phyloP scores from a whole-genome alignment of 1,140 invertebrate genomes.

The Heliconius himera region DNA sequence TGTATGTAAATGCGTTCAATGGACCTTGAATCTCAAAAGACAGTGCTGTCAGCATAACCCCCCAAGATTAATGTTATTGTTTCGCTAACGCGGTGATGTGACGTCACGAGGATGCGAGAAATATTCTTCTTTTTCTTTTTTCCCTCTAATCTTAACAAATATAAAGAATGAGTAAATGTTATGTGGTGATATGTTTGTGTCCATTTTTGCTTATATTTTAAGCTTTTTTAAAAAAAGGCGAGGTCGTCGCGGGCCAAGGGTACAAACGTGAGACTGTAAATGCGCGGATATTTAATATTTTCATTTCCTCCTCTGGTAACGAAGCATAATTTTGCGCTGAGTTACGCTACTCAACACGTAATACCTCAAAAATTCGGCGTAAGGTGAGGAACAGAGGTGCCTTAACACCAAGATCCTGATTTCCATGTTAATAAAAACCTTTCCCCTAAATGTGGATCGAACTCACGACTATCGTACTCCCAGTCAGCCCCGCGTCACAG shows the following conservation, averaged over 20 bases:
- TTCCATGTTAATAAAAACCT: too few relatives aligned
- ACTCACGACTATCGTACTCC: neutral
- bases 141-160: neutral
- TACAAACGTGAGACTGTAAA: too few relatives aligned
- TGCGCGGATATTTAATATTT: too few relatives aligned
- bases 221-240: too few relatives aligned
- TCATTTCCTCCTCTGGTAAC: too few relatives aligned
- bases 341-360: too few relatives aligned
- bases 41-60: neutral
- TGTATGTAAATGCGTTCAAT: conserved; percentile 7
- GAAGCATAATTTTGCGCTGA: too few relatives aligned
- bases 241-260: too few relatives aligned
- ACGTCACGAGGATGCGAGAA: neutral
- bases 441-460: neutral
- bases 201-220: neutral
- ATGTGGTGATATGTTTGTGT: neutral
- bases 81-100: neutral
- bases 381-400: too few relatives aligned
- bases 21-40: conserved; percentile 6
- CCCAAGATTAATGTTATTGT: neutral
- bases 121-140: neutral
- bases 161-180: neutral
- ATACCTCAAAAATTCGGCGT: too few relatives aligned
- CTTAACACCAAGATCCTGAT: too few relatives aligned
- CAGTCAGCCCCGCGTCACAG: too few relatives aligned